Evolutionary conservation across 2,888 invertebrate genomes (phyloP).

Genomic region (Eumacrocentrus americanus): DNA sequence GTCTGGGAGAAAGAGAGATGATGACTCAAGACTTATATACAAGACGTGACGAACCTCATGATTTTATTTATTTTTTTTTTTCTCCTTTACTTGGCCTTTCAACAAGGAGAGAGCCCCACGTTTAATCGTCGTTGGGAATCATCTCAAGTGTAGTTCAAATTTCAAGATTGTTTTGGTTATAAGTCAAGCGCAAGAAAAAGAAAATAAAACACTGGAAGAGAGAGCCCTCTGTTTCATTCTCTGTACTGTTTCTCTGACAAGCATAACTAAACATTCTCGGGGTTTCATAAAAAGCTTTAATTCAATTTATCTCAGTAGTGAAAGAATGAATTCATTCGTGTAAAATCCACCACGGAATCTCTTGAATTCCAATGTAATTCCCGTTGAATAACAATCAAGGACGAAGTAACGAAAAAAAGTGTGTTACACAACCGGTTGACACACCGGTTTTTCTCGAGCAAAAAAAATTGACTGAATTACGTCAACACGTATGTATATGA

Average conservation of each 20-base stretch:
- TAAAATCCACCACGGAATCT: not conserved
- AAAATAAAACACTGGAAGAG: too few relatives aligned
- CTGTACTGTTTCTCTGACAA: too few relatives aligned
- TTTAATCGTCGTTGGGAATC: too few relatives aligned
- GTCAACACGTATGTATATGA: not conserved
- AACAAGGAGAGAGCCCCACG: not conserved
- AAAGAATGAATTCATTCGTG: not conserved
- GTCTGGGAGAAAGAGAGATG: slow-evolving; percentile 1
- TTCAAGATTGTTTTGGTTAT: too few relatives aligned
- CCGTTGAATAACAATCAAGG: not conserved
- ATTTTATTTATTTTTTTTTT: slow-evolving; percentile 11
- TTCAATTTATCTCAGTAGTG: not conserved
- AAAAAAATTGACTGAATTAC: not conserved
- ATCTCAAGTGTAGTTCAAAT: too few relatives aligned
- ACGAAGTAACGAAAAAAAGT: not conserved
- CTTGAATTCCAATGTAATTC: not conserved
- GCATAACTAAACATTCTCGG: slow-evolving; percentile 6
- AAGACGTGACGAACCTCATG: slow-evolving; percentile 22
- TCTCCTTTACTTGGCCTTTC: not conserved
- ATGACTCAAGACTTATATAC: slow-evolving; percentile 10
- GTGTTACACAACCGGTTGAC: not conserved
- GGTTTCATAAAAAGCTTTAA: slow-evolving; percentile 12
- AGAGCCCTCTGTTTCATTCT: too few relatives aligned
- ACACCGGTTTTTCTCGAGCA: too few relatives aligned
- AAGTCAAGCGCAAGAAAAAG: too few relatives aligned